These are phyloP conservation scores for Sepiola atlantica DNA, from an alignment of 2,888 invertebrate genomes.

Conservation along the genomic window DNA sequence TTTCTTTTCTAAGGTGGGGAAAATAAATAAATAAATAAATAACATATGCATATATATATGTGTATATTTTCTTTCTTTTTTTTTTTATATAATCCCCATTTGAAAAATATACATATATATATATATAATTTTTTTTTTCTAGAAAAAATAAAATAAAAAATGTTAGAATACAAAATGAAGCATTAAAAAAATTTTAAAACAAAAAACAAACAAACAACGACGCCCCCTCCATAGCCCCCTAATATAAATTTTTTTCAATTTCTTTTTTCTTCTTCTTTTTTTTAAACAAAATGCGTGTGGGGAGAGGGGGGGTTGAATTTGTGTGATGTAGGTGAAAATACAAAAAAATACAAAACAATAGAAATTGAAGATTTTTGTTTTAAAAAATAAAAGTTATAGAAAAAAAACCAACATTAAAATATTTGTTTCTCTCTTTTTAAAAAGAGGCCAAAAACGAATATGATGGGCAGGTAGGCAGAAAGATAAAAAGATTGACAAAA, in stretches of 20 bases:
- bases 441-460: background rate
- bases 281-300: background rate
- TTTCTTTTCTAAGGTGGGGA: background rate
- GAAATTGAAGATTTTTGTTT: background rate
- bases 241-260: constrained; percentile 11
- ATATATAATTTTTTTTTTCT: background rate
- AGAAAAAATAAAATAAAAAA: background rate
- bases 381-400: constrained; percentile 23
- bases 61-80: background rate
- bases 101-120: constrained; percentile 32
- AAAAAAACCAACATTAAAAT: constrained; percentile 9
- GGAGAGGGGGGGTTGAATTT: background rate
- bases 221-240: background rate
- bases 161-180: constrained; percentile 32
- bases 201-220: background rate
- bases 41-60: no score
- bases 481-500: background rate
- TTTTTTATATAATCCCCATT: background rate
- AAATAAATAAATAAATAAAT: background rate
- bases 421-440: background rate
- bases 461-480: background rate
- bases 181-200: background rate
- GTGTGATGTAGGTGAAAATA: background rate
- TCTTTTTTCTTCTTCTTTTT: background rate
- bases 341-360: constrained; percentile 6